These are phyloP conservation scores for Podargus strigoides DNA, from an alignment of 2,797 vertebrate species.

Conservation along the genomic window DNA sequence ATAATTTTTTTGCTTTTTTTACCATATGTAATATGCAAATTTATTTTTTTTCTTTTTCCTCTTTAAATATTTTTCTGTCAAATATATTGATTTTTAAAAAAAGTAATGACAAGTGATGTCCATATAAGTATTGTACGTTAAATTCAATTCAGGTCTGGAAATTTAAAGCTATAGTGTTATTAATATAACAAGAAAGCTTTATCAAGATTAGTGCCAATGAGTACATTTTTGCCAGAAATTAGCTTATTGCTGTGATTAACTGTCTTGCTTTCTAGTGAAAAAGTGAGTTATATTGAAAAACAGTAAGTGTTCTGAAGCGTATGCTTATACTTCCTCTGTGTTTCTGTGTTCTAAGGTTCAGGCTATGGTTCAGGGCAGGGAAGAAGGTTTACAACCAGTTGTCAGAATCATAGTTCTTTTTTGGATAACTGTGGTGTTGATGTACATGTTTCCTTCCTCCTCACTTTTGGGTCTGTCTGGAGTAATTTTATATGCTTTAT, in stretches of 20 bases:
- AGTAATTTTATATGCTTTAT: not conserved
- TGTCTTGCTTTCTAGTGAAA: conserved; percentile 11
- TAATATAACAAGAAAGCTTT: not conserved
- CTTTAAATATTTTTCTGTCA: not conserved
- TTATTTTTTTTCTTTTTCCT: not conserved
- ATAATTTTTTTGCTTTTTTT: not conserved
- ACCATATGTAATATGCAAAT: not conserved
- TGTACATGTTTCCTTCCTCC: not conserved
- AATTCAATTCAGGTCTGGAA: not conserved
- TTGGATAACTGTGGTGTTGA: accelerated
- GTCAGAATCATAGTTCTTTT: not conserved
- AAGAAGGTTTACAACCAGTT: not conserved
- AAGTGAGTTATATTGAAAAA: conserved; percentile 4
- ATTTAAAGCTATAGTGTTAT: not conserved
- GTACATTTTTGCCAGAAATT: conserved; percentile 10
- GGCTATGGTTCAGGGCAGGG: not conserved
- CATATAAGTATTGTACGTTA: not conserved
- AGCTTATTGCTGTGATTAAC: not conserved
- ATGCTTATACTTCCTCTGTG: not conserved
- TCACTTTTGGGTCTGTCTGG: not conserved
- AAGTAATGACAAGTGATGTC: not conserved
- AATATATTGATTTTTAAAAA: not conserved
- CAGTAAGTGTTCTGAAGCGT: not conserved
- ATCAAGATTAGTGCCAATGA: not conserved
- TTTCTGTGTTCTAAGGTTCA: not conserved